phyloP scores from a whole-genome alignment of 2,797 vertebrate species.

The Crocodylus rhombifer region DNA sequence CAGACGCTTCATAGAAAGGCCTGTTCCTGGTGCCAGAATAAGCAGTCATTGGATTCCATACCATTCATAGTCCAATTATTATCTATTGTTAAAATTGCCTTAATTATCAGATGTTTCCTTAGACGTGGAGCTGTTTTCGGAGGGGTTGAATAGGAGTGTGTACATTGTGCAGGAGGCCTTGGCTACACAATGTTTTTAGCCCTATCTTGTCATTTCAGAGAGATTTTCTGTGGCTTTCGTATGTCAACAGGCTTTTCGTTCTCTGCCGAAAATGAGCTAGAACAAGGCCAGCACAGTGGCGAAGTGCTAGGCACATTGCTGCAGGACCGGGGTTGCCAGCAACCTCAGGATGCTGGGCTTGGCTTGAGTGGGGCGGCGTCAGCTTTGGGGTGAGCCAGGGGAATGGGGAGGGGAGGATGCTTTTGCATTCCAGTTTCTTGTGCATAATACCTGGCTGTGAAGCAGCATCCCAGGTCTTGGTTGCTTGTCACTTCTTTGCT shows the following conservation, averaged over 20 bases:
- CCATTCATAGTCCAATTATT: slow-evolving; percentile 84
- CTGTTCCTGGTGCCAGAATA: slow-evolving; percentile 82
- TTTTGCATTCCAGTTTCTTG: not conserved
- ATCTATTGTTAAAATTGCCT: slow-evolving; percentile 84
- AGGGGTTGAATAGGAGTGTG: slow-evolving; percentile 62
- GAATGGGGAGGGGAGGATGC: not conserved
- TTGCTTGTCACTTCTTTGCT: not conserved
- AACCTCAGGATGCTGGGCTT: not conserved
- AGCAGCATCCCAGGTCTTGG: not conserved
- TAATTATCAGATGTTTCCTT: slow-evolving; percentile 84
- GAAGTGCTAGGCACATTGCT: not conserved
- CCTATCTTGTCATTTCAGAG: slow-evolving; percentile 70
- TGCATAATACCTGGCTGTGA: not conserved
- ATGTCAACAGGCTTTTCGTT: slow-evolving; percentile 70
- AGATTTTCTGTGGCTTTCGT: slow-evolving; percentile 68
- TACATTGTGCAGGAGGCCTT: slow-evolving; percentile 55
- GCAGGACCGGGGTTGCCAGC: not conserved
- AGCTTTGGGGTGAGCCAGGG: no score
- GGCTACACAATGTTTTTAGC: slow-evolving; percentile 58
- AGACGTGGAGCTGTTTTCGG: slow-evolving; percentile 60
- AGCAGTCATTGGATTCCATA: slow-evolving; percentile 84
- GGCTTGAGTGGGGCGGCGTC: not conserved
- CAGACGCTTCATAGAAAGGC: slow-evolving; percentile 81
- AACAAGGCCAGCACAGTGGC: fast-evolving
- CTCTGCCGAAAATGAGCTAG: slow-evolving; percentile 4